Conservation (phyloP, 2,797 vertebrate species). For the Chelonia mydas region DNA sequence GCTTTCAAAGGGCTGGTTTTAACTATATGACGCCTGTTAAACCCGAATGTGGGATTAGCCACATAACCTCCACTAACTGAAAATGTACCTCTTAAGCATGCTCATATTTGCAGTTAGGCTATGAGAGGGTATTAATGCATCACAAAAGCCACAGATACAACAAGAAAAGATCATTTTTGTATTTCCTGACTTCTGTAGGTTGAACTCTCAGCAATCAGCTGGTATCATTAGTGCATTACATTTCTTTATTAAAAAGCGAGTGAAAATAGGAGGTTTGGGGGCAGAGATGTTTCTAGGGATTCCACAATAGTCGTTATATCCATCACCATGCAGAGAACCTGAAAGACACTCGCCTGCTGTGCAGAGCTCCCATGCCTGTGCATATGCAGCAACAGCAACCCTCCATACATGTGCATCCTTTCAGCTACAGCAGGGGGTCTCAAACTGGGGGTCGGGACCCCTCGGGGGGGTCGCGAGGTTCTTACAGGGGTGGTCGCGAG, state of each 20-base stretch:
- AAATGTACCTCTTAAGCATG: not conserved
- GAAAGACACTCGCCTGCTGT: not conserved
- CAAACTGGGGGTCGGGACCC: no score
- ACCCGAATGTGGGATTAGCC: not conserved
- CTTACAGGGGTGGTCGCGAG: no score
- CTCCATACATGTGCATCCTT: not conserved
- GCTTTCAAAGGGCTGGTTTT: not conserved
- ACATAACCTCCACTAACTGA: not conserved
- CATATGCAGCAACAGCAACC: not conserved
- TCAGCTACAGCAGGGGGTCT: not conserved
- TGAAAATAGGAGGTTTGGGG: not conserved
- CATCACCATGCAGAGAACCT: not conserved
- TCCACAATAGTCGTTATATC: not conserved
- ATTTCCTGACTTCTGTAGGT: not conserved
- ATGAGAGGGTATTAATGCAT: constrained; percentile 29
- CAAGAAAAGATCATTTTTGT: not conserved
- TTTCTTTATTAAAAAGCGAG: not conserved
- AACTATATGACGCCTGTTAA: not conserved
- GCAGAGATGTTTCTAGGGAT: not conserved
- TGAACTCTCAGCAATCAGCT: not conserved
- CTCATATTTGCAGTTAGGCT: no score
- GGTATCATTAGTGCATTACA: not conserved
- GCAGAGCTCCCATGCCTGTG: not conserved
- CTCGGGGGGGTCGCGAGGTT: no score
- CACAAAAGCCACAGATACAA: not conserved